Percentiles rank a stretch among this genome's conserved stretches.
Conservation (phyloP, 2,888 invertebrate genomes). For the Rhagophthalmus giganteus region DNA sequence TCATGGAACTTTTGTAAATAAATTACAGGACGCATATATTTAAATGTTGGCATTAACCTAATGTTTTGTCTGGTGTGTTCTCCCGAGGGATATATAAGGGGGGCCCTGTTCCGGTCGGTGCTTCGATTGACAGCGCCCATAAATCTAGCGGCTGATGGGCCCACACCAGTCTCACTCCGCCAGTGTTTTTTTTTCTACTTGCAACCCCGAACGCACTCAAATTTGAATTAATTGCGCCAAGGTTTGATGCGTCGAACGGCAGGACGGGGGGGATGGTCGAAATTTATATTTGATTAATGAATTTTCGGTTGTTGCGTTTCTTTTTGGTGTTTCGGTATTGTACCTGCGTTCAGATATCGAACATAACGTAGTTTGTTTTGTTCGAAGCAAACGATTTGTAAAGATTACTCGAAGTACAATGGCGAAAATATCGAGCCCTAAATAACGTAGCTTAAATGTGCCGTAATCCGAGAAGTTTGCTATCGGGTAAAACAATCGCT, state of each 20-base stretch:
- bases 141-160: slow-evolving; percentile 43
- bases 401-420: slow-evolving; percentile 35
- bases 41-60: slow-evolving; percentile 49
- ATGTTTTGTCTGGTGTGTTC: slow-evolving; percentile 51
- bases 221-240: no score
- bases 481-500: slow-evolving; percentile 44
- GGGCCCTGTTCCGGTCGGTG: slow-evolving; percentile 49
- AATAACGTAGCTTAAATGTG: slow-evolving; percentile 38
- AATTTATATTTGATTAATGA: no score
- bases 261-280: no score
- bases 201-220: slow-evolving; percentile 6
- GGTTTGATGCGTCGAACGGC: no score
- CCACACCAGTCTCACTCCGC: slow-evolving; percentile 25
- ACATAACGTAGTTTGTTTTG: not conserved
- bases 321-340: not conserved
- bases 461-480: slow-evolving; percentile 44
- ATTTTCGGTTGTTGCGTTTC: no score
- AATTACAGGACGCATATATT: slow-evolving; percentile 34
- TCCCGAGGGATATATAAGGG: slow-evolving; percentile 44
- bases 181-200: no score
- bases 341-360: no score
- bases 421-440: slow-evolving; percentile 35
- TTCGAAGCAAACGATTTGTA: slow-evolving; percentile 31
- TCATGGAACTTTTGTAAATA: no score
- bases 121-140: slow-evolving; percentile 47